phyloP scores from a whole-genome alignment of 2,888 invertebrate species.

The Thalpophila matura region DNA sequence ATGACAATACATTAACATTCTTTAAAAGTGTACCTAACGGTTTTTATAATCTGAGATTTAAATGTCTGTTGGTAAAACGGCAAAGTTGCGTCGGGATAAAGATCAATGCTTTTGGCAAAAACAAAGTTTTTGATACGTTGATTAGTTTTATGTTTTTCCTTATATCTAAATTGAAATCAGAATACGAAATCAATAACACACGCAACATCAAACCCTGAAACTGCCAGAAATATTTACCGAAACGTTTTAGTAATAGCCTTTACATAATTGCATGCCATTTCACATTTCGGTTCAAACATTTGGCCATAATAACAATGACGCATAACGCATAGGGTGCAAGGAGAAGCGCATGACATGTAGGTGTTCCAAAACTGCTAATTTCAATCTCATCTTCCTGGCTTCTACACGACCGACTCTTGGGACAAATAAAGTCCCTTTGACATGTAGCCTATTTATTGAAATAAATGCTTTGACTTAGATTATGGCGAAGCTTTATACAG shows the following conservation, averaged over 20 bases:
- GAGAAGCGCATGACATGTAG: not conserved
- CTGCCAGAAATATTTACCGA: conserved; percentile 7
- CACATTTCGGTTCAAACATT: conserved; percentile 30
- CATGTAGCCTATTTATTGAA: no score
- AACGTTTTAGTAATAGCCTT: conserved; percentile 20
- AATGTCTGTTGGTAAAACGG: not conserved
- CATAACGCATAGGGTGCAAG: conserved; percentile 16
- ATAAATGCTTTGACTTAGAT: no score
- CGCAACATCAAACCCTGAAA: conserved; percentile 18
- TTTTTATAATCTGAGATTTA: not conserved
- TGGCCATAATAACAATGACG: conserved; percentile 24
- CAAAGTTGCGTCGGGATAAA: not conserved
- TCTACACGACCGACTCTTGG: no score
- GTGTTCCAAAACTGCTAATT: no score
- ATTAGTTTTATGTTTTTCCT: not conserved
- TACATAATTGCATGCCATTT: conserved; percentile 31
- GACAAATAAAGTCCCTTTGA: no score
- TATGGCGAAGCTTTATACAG: no score
- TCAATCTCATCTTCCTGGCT: not conserved
- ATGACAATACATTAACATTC: not conserved
- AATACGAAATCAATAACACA: conserved; percentile 13
- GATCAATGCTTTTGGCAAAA: no score
- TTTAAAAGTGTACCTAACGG: not conserved
- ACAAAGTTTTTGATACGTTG: not conserved
- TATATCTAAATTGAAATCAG: not conserved